Base-by-base conservation (phyloP, 2,113 vertebrate genomes). In the Alosa alosa region DNA sequence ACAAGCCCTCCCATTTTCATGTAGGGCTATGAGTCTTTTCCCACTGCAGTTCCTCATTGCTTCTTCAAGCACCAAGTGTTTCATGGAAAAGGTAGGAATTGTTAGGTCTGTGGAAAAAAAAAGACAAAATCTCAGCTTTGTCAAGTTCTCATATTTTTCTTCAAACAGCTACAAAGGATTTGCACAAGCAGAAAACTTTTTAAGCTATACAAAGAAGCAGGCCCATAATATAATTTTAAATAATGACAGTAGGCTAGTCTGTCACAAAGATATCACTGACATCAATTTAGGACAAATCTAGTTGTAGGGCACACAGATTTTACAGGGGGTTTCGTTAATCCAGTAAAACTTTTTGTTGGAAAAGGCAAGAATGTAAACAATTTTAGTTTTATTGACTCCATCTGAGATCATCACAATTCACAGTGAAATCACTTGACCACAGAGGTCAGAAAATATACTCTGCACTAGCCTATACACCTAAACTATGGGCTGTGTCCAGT, bases 1-100 rank as follows among this genome's bases (percentile, higher is more conserved):
- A 95, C 93, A 94, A 92, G 94, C 94, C 92, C 92, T 88, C 94
- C 95, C 92, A 91, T 91, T 91, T 89, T 90, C 89, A 88, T 93
- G 94, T 93, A 92, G 94, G 94, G 92, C 94, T 92, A 93, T 93
- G 91, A 86, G 89, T 85, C 83, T 89, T 88, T 90, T 90, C 89
- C 91, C 90, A 92, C 93, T 91, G 93, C 93, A 86, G 89, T 90
- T 94, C 94, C 94, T 92, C 94, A 95, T 94, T 94, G 93, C 94
- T 95, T 94, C 95, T 93, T 91, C 91, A 94, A 95, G 92, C 93
- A 92, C 91, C 90, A 90, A 78, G 93, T 93, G 92, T 92, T 93
- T 93, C 92, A 94, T 88, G 92, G 91, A 92, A 93, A 95, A 93
- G 91, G 94, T 78, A 96, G 95, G 94, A 95, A 91, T 94, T 93